Evolutionary conservation across 2,113 vertebrate genomes (phyloP).

Genomic region (Albula goreensis): DNA sequence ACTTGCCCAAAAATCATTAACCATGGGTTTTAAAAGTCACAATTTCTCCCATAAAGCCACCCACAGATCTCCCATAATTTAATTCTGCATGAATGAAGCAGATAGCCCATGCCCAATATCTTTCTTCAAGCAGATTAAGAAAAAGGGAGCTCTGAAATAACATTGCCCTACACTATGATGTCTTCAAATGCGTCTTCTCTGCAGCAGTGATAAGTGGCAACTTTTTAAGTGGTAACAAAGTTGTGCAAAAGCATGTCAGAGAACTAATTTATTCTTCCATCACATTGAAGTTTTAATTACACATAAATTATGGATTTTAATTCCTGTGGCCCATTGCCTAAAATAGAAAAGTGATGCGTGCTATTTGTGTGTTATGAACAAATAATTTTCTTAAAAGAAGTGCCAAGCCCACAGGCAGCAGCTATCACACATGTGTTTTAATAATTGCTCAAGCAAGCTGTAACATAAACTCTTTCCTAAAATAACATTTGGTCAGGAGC

Average conservation of each 20-base stretch:
- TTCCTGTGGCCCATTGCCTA: not conserved
- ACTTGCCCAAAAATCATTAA: no score
- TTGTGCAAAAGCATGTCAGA: not conserved
- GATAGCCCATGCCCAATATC: not conserved
- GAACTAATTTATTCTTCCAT: not conserved
- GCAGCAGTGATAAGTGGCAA: no score
- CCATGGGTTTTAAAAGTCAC: no score
- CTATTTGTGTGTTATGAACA: not conserved
- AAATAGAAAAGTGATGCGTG: not conserved
- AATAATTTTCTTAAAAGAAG: not conserved
- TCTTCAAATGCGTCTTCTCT: no score
- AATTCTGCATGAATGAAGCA: no score
- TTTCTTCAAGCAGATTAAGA: not conserved
- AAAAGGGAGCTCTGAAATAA: not conserved
- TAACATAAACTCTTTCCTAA: not conserved
- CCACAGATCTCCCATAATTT: no score
- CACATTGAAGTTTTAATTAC: not conserved
- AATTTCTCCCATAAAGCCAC: no score
- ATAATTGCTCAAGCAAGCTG: not conserved
- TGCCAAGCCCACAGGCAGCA: no score
- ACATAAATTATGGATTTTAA: not conserved
- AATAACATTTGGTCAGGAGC: not conserved
- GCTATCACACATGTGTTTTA: no score
- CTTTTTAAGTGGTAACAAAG: not conserved
- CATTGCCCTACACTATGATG: no score